Evolutionary conservation across 2,888 invertebrate genomes (phyloP), one percentile per base, ranked within the genome.

Genomic region (Drosophila rubida): DNA sequence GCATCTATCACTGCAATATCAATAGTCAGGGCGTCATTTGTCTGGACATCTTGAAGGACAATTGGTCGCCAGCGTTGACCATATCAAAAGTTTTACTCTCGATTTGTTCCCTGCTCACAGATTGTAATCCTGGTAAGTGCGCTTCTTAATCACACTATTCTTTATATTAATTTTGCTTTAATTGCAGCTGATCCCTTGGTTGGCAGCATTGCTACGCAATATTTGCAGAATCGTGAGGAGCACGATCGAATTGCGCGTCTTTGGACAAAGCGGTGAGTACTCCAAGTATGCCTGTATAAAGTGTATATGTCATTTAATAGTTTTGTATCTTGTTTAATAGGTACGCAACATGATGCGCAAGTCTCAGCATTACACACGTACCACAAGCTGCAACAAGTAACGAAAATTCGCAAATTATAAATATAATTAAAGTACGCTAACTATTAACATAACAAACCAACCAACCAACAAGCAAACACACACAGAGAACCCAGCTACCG

Each of bases 1-100:
- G 99, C 90, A 99, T 99, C 93, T 99, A 99, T 93, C 99, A 99
- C 92, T 99, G 99, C 94, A 99, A 99, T 94, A 99, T 99, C 92
- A 99, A 99, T 94, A 98, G 97, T 92, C 98, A 98, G 93, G 99
- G 99, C 67, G 98, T 98, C 68, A 99, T 99, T 92, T 99, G 99
- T 92, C 94, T 99, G 93, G 99, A 99, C 92, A 98, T 99, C 89
- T 94, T 98, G 83, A 98, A 99, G 93, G 98, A 99, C 93, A 98
- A 99, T 93, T 99, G 99, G 99, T 98, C 98, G 30, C 98, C 99
- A n/a, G 98, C 99, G 44, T 94, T 99, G 90, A 99, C 99, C 87
- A 98, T 99, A 93, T 98, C 98, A 73, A 99, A 99, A 94, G 98
- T 99, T 82, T 94, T 99, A 88, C 94, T 99, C 81, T 98, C 98